These are phyloP conservation scores for Pectinophora gossypiella DNA, from an alignment of 1,140 invertebrate genomes.

Conservation along the genomic window DNA sequence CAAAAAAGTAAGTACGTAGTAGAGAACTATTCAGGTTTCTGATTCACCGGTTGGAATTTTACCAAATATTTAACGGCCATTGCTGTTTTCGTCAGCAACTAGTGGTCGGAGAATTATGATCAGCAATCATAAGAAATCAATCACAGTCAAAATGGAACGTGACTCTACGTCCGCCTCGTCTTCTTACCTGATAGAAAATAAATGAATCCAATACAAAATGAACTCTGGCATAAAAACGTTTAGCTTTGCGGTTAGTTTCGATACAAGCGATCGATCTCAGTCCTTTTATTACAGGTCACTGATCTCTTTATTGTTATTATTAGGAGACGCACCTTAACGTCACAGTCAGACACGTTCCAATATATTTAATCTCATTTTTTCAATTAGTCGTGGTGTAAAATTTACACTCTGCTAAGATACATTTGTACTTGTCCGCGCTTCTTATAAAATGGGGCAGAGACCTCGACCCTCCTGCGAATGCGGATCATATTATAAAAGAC, in stretches of 20 bases:
- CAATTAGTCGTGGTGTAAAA: constrained; percentile 23
- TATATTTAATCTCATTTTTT: not conserved
- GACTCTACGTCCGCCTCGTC: not conserved
- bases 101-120: not conserved
- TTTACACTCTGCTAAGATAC: constrained; percentile 34
- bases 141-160: not conserved
- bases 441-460: constrained; percentile 51
- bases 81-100: not conserved
- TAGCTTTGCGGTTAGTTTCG: constrained; percentile 1
- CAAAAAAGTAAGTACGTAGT: no score
- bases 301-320: no score
- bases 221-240: not conserved
- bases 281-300: constrained; percentile 1
- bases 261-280: not conserved
- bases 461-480: constrained; percentile 48
- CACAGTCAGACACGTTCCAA: not conserved
- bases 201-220: not conserved
- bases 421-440: constrained; percentile 55
- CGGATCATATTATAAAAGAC: constrained; percentile 54
- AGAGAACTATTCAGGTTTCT: no score
- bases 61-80: no score
- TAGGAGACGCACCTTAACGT: no score
- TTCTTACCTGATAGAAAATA: not conserved
- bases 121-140: constrained; percentile 1
- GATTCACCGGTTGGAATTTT: no score